Evolutionary conservation across 92 coral and sea anemone genomes (phyloP), one percentile per base, ranked within the genome.

Genomic region (Siderastrea siderea): DNA sequence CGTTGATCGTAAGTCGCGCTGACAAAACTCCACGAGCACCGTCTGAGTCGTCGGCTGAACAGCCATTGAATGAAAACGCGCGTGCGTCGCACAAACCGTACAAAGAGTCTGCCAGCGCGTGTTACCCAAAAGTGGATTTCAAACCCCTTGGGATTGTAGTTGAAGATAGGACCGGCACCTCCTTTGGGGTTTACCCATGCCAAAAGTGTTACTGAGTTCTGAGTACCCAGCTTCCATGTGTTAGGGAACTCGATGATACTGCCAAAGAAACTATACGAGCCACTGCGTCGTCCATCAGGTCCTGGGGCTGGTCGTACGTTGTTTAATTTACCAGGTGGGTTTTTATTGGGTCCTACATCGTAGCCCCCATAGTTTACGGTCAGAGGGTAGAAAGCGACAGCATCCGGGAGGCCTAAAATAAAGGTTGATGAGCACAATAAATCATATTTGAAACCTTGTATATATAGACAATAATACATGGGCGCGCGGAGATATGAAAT

Each of bases 331-430:
- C 96, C 96, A 53, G 98, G 96, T 19, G 98, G 98, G 59, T 87
- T 91, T 46, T 53, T 84, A 68, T 92, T 89, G 4, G 86, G 89
- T 46, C 94, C 93, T 59, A 93, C 87, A 47, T 93, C 96, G 51
- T 87, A 66, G 7, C 93, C 96, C 16, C 88, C 73, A 71, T 93
- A 91, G 12, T 79, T 73, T 16, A 84, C 68, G 62, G 93, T 90
- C 45, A 95, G 77, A 2, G 98, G 98, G 70, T 95, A 95, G 81
- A 95, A 89, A 3, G 98, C 98, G 8, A 90, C 92, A 10, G 98
- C 94, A 77, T 91, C 85, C 1, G 98, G 95, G 26, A 95, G 90
- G 5, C 89, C 98, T 94, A 71, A 5, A 6, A 77, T 44, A 62
- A 16, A 71, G 46, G 11, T 11, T 75, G 15, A 17, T 43, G 43